A percentile compares a stretch with the other conserved stretches of the same genome.
Conservation (phyloP, 2,797 vertebrate species). For the Sphenodon punctatus region DNA sequence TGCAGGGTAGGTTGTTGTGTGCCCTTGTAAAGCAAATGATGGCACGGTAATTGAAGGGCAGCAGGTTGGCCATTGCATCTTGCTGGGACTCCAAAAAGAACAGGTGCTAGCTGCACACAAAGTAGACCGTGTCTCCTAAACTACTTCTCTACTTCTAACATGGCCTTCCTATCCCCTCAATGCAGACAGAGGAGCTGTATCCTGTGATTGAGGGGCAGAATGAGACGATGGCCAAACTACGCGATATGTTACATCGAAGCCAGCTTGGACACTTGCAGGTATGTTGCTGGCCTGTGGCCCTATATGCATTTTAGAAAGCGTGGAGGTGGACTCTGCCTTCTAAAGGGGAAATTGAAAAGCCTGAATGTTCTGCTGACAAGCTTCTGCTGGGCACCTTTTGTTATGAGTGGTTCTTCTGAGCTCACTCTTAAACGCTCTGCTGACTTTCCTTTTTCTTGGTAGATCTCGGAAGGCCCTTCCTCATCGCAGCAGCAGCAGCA, state of each 20-base stretch:
- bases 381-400: neutral
- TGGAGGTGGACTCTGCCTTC: neutral
- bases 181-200: conserved; percentile 85
- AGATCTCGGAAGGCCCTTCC: conserved; percentile 72
- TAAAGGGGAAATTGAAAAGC: neutral
- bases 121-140: neutral
- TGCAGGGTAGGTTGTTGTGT: neutral
- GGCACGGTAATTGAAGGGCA: neutral
- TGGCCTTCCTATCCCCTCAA: neutral
- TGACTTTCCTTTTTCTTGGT: neutral
- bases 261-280: conserved; percentile 86
- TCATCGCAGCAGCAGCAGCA: conserved; percentile 74
- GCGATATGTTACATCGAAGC: conserved; percentile 80
- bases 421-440: neutral
- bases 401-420: neutral
- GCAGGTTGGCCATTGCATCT: too few relatives aligned
- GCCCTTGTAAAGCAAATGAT: neutral
- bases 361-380: neutral
- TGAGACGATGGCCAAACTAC: conserved; percentile 84
- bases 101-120: neutral
- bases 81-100: too few relatives aligned
- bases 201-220: conserved; percentile 86
- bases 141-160: neutral
- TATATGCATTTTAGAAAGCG: neutral
- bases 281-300: neutral